Base-by-base conservation (phyloP, 2,888 invertebrate genomes). In the Hanleya hanleyi region DNA sequence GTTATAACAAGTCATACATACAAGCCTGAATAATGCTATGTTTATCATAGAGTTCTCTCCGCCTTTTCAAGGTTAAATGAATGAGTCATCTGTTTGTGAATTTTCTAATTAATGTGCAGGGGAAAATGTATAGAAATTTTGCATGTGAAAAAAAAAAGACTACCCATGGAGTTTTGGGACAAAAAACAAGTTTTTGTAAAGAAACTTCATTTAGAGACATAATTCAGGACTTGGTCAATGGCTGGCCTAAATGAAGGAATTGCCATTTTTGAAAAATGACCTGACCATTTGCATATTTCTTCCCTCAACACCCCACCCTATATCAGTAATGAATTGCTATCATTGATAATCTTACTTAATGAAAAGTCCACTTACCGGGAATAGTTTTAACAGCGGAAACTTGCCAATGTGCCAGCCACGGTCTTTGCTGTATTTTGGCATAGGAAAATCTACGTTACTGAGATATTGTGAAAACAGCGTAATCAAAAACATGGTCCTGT, bases 381-480 rank as follows among this genome's bases (percentile, higher is more conserved):
- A 87, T 35, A 87, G 70, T 57, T 81, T 84, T 57, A 87, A 87
- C 22, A 87, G 67, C 2, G 77, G 79, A 33, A 83, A 68, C 29
- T 62, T 41, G 0, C 75, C 69, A 7, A 73, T 75, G 9, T 69
- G 47, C 38, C 83, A 84, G 18, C 82, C 80, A 47, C 72, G 64
- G 12, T 74, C 78, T 69, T 74, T 70, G n/a, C 69, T 92, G 89
- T 77, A 80, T 1, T 71, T 64, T 49, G 69, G 75, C 18, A 79
- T 76, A 0, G 85, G 86, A 15, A 85, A 66, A 9, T 66, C 65
- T 3, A 86, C 57, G 22, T 94, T 93, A 51, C 81, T 74, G 32
- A 86, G 92, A 83, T 95, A 94, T 91, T 96, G 96, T 0, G 96
- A 96, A 89, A 95, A 96, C 67, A 95, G 87, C 0, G 95, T 94